phyloP scores from a whole-genome alignment of 1,140 invertebrate species.

The Eumaeus atala region DNA sequence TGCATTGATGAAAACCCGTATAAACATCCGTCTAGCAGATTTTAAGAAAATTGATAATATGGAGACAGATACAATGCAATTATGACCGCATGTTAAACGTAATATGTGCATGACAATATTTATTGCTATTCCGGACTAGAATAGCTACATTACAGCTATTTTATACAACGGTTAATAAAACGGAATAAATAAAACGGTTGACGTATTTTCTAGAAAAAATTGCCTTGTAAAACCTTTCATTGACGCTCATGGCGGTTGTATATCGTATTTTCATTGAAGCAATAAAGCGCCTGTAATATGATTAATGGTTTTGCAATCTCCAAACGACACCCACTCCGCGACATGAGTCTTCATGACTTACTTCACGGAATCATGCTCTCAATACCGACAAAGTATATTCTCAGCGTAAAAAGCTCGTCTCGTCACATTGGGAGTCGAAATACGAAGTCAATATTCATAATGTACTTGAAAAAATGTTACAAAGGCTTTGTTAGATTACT shows the following conservation, averaged over 20 bases:
- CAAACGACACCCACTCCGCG: constrained; percentile 42
- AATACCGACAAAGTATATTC: constrained; percentile 14
- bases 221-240: constrained; percentile 10
- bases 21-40: too few species aligned
- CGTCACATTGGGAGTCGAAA: constrained; percentile 15
- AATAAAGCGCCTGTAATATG: constrained; percentile 58
- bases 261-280: constrained; percentile 49
- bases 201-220: constrained; percentile 12
- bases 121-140: background rate
- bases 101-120: background rate
- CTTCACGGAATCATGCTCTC: constrained; percentile 30
- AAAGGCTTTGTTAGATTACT: constrained; percentile 5
- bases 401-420: constrained; percentile 12
- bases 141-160: too few species aligned
- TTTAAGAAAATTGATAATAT: too few species aligned
- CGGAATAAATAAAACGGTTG: constrained; percentile 5
- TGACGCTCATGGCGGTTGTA: constrained; percentile 21
- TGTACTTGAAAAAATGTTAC: constrained; percentile 16
- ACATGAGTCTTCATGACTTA: constrained; percentile 38
- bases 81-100: too few species aligned
- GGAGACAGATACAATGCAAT: too few species aligned
- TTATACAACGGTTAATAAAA: constrained; percentile 21
- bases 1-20: too few species aligned
- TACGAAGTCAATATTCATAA: constrained; percentile 25
- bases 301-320: constrained; percentile 51